phyloP scores from a whole-genome alignment of 2,113 vertebrate species.

The Epinephelus cyanopodus region DNA sequence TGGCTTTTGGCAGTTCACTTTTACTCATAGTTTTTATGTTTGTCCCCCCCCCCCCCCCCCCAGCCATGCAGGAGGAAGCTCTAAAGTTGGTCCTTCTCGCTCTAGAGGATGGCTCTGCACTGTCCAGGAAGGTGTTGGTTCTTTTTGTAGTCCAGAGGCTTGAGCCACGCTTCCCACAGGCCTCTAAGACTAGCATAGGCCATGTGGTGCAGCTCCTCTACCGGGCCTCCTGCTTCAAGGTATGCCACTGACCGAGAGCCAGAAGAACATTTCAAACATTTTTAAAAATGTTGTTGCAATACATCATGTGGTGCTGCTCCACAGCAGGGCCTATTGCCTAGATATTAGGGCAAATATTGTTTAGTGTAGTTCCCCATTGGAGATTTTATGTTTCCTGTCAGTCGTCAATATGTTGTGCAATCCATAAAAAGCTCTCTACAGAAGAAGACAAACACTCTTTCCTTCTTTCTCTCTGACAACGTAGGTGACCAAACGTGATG shows the following conservation, averaged over 20 bases:
- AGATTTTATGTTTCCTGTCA: not conserved
- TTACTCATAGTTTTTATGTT: not conserved
- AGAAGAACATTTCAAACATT: not conserved
- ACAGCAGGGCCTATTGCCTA: rapidly evolving
- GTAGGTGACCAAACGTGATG: conserved; percentile 97
- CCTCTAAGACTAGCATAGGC: conserved; percentile 98
- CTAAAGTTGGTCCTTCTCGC: conserved; percentile 96
- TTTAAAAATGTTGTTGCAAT: conserved; percentile 1
- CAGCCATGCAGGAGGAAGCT: conserved; percentile 99
- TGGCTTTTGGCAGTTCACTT: not conserved
- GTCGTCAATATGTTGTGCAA: not conserved
- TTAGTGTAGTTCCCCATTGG: not conserved
- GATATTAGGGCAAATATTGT: not conserved
- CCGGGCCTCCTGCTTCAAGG: conserved; percentile 98
- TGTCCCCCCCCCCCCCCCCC: conserved; percentile 1
- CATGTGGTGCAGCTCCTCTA: conserved; percentile 99
- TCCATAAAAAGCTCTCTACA: not conserved
- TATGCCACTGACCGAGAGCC: conserved; percentile 63
- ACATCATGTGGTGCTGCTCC: not conserved
- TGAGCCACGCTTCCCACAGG: conserved; percentile 97
- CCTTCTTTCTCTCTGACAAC: conserved; percentile 25
- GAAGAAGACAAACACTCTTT: not conserved
- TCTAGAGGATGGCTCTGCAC: conserved; percentile 95
- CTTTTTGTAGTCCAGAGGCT: conserved; percentile 98
- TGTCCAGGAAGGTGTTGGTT: conserved; percentile 97